phyloP scores from a whole-genome alignment of 2,797 vertebrate genomes.

The Cichlasoma orientale region DNA sequence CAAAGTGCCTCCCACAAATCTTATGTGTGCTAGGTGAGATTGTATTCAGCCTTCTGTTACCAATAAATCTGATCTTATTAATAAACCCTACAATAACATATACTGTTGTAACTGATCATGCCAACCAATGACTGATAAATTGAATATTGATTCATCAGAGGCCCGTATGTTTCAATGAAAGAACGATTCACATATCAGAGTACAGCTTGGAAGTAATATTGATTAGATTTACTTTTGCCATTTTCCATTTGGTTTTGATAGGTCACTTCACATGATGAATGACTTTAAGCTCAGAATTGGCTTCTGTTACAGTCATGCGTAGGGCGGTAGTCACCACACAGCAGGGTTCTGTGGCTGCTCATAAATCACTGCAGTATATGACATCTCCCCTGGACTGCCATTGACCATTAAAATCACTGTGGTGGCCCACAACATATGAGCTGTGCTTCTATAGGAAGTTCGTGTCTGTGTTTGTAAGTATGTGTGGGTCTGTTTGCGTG shows the following conservation, averaged over 20 bases:
- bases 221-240: neutral
- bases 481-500: neutral
- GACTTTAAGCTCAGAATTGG: constrained; percentile 41
- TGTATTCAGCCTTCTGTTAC: constrained; percentile 3
- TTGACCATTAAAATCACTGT: constrained; percentile 46
- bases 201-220: neutral
- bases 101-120: constrained; percentile 13
- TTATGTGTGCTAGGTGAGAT: neutral
- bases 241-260: constrained; percentile 31
- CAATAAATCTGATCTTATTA: constrained; percentile 5
- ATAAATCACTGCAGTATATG: constrained; percentile 66
- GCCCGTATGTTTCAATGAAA: neutral
- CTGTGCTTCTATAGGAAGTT: constrained; percentile 36
- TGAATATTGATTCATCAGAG: neutral
- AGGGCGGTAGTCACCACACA: constrained; percentile 32
- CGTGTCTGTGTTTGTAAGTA: constrained; percentile 3
- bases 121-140: neutral
- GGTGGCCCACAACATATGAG: constrained; percentile 28
- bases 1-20: constrained; percentile 13
- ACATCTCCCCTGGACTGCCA: constrained; percentile 42
- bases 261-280: constrained; percentile 48
- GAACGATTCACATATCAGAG: neutral
- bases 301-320: constrained; percentile 42
- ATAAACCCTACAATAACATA: constrained; percentile 4
- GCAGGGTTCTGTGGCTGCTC: constrained; percentile 31